A percentile compares a stretch with the other conserved stretches of the same genome.
Conservation (phyloP, 2,113 vertebrate genomes). For the Phalacrocorax carbo region DNA sequence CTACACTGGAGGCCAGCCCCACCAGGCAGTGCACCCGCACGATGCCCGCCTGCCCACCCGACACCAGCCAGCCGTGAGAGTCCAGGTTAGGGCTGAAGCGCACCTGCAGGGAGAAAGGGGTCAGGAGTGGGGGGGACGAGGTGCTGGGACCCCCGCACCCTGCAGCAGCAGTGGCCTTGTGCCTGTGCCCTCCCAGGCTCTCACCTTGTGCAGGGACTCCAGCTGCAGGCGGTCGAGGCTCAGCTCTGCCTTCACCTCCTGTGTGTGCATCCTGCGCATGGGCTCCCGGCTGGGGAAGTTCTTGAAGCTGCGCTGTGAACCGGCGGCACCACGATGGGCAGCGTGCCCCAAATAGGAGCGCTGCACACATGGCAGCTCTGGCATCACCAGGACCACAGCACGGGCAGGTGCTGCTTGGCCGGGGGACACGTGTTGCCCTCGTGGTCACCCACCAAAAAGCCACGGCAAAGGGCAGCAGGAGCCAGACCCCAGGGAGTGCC, state of each 20-base stretch:
- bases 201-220: constrained; percentile 88
- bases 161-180: background rate
- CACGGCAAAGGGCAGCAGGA: background rate
- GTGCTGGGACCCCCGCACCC: accelerated
- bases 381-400: too few species aligned
- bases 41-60: constrained; percentile 86
- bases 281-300: constrained; percentile 70
- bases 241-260: constrained; percentile 76
- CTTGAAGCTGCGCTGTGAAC: constrained; percentile 77
- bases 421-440: accelerated
- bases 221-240: constrained; percentile 85
- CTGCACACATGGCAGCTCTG: accelerated
- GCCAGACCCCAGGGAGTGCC: background rate
- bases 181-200: background rate
- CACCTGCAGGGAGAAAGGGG: constrained; percentile 73
- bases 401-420: background rate
- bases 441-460: background rate
- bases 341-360: accelerated
- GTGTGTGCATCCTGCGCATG: constrained; percentile 78
- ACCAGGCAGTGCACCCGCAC: constrained; percentile 84
- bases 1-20: constrained; percentile 67
- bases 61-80: constrained; percentile 83
- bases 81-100: constrained; percentile 92
- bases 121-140: background rate
- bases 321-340: accelerated